These are phyloP conservation scores for Lasius fuliginosus DNA, from an alignment of 2,888 invertebrate genomes.

Conservation along the genomic window DNA sequence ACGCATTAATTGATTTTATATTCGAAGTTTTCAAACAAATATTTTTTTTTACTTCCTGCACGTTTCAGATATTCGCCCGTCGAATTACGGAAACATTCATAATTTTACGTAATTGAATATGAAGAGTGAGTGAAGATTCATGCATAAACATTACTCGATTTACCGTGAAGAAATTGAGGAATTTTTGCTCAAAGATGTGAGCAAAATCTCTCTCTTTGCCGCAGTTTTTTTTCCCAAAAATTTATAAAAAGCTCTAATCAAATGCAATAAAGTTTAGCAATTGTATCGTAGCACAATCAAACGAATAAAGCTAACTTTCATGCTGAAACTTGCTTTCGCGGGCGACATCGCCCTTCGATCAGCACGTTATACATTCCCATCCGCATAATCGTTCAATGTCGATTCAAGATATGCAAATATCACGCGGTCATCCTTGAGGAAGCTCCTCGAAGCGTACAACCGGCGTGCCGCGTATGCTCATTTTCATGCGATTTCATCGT, in stretches of 20 bases:
- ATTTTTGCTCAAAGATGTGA: neutral
- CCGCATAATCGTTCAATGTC: constrained; percentile 4
- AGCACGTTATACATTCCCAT: constrained; percentile 13
- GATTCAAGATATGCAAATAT: constrained; percentile 51
- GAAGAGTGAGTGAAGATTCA: neutral
- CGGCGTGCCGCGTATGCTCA: neutral
- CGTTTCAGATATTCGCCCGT: neutral
- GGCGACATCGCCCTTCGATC: neutral
- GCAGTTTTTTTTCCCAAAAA: neutral
- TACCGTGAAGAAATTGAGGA: neutral
- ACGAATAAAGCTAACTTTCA: neutral
- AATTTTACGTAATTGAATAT: neutral
- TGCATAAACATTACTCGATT: neutral
- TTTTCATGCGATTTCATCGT: neutral
- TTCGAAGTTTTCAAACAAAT: neutral
- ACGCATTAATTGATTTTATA: neutral
- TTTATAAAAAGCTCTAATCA: neutral
- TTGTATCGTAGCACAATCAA: neutral
- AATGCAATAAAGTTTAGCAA: neutral
- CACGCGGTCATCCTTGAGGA: constrained; percentile 35
- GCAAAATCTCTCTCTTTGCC: neutral
- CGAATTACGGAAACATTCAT: neutral
- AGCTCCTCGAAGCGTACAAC: constrained; percentile 37
- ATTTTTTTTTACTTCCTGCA: neutral
- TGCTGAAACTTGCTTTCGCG: neutral